Base-by-base conservation (phyloP, 2,113 vertebrate genomes). In the Sylvietta virens region DNA sequence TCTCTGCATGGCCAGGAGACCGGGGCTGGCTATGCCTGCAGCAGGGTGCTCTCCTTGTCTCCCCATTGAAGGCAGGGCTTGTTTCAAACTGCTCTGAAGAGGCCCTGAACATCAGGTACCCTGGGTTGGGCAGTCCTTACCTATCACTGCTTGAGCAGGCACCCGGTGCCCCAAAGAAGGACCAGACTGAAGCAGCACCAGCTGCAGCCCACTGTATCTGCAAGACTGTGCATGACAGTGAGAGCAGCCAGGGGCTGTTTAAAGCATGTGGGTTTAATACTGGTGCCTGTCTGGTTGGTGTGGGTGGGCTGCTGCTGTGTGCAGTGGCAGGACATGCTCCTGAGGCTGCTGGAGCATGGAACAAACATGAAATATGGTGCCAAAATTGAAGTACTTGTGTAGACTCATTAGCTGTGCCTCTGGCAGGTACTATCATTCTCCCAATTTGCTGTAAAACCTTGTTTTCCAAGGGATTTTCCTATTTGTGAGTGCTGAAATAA, bases 161-260 rank as follows among this genome's bases (percentile, higher is more conserved):
- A 30, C 3, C 35, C 18, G 15, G 23, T 79, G n/a, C 15, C 51
- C 22, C 47, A 31, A 47, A 37, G 42, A 76, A 40, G 11, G 24
- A 53, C 11, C 47, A 33, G 47, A 33, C 44, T 1, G 4, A 35
- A 56, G 33, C 14, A 7, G 18, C 51, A 47, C n/a, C 64, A 65
- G 24, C 30, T 0, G 0, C 42, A 39, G 24, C 3, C 18, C 30
- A 3, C 26, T 12, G 3, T 31, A 8, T 19, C 80, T 57, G 33
- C 20, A 17, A 67, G 37, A 8, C 12, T 44, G 11, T 8, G 26
- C 2, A 2, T 35, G 56, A 24, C 56, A 64, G 1, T 21, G 56
- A 13, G 42, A 69, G 74, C 37, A 53, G 67, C 30, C 26, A 26
- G 22, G 44, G 50, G 54, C 16, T 37, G 11, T 33, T 33, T 37